Evolutionary conservation across 2,888 invertebrate species (phyloP).

Genomic region (Helleia helle): DNA sequence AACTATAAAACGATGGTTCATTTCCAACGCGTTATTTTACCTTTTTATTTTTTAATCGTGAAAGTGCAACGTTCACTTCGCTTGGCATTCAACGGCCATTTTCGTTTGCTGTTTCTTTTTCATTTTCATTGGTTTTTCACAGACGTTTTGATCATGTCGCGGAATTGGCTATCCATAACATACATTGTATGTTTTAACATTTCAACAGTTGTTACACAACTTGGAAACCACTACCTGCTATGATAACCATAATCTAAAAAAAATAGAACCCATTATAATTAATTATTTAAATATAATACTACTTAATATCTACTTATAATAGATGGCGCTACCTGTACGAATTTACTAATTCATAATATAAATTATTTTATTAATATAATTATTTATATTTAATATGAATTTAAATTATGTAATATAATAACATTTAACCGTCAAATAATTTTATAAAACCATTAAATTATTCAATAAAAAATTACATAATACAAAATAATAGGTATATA

Average conservation of each 20-base stretch:
- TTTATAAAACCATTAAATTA: no score
- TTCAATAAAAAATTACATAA: no score
- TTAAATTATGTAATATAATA: no score
- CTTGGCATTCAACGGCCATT: constrained; percentile 59
- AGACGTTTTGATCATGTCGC: constrained; percentile 59
- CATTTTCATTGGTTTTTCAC: constrained; percentile 57
- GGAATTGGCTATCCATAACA: constrained; percentile 27
- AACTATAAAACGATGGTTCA: constrained; percentile 56
- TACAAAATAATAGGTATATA: no score
- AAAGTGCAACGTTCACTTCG: constrained; percentile 70
- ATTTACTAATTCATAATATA: background rate
- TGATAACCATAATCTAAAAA: no score
- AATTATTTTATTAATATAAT: background rate
- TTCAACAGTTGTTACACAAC: constrained; percentile 10
- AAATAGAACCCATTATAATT: no score
- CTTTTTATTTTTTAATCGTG: constrained; percentile 62
- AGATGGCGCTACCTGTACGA: constrained; percentile 47
- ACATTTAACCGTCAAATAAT: no score
- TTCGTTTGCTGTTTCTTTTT: constrained; percentile 57
- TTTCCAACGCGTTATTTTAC: constrained; percentile 49
- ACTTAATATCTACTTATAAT: constrained; percentile 34
- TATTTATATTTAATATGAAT: background rate
- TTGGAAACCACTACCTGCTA: no score
- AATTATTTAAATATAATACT: background rate
- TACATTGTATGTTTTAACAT: constrained; percentile 22